These are phyloP conservation scores for Mimumesa dahlbomi DNA, from an alignment of 2,888 invertebrate genomes.

Conservation along the genomic window DNA sequence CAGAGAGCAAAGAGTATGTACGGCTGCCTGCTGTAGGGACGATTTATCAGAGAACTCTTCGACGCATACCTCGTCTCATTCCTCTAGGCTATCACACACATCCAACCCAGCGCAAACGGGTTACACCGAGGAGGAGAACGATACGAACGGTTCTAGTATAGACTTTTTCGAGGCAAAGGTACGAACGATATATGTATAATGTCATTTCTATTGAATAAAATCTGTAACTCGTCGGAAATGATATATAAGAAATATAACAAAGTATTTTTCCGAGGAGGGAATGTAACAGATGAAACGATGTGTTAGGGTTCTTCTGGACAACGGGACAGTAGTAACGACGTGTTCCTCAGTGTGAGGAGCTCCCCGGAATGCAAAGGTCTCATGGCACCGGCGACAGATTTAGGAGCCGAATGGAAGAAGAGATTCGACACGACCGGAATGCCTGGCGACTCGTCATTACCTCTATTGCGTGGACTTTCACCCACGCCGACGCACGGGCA, in stretches of 20 bases:
- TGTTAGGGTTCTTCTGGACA: slow-evolving; percentile 68
- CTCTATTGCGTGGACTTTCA: slow-evolving; percentile 82
- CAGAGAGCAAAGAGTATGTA: slow-evolving; percentile 77
- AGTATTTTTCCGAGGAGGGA: too few species aligned
- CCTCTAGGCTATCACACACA: slow-evolving; percentile 68
- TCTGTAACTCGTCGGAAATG: too few species aligned
- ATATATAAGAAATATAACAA: too few species aligned
- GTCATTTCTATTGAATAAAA: background rate
- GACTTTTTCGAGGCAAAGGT: slow-evolving; percentile 76
- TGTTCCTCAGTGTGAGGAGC: slow-evolving; percentile 75
- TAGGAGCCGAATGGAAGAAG: slow-evolving; percentile 77
- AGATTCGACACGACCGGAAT: slow-evolving; percentile 62
- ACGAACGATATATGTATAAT: too few species aligned
- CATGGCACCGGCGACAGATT: slow-evolving; percentile 77
- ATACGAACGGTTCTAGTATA: slow-evolving; percentile 74
- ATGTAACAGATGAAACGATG: background rate
- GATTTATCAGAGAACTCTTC: slow-evolving; percentile 77
- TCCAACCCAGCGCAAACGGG: slow-evolving; percentile 71
- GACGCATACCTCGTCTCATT: slow-evolving; percentile 73
- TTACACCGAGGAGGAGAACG: slow-evolving; percentile 70
- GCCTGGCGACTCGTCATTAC: slow-evolving; percentile 81
- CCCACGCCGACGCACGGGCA: slow-evolving; percentile 73
- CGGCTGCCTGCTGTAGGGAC: slow-evolving; percentile 78
- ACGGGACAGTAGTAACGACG: slow-evolving; percentile 73
- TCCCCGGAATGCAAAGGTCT: slow-evolving; percentile 76